Base-by-base conservation (phyloP, 2,113 vertebrate species). In the Garra rufa region DNA sequence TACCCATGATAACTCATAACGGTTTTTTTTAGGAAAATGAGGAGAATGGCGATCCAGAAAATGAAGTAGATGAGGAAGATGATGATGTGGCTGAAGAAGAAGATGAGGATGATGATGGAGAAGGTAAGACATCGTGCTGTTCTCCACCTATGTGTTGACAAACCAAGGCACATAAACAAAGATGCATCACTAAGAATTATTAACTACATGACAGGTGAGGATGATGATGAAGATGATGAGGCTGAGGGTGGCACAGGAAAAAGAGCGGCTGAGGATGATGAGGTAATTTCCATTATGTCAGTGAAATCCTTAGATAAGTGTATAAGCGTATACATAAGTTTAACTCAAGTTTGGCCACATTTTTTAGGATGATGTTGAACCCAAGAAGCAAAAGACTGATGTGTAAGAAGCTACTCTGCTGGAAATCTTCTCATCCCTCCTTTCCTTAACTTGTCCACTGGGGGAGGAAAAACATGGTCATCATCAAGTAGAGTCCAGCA, bases 351-450 rank as follows among this genome's bases (percentile, higher is more conserved):
- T 10, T 75, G 71, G 38, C 48, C 50, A 63, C 38, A 21, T 3
- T 87, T 75, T 95, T 90, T 94, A 98, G 19, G 96, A 97, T 0
- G 95, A 96, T 41, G 95, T 96, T 9, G 95, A 95, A 87, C 93
- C 95, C 88, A 97, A 98, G 95, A 97, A 97, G 93, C 97, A 97
- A 94, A 98, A 97, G 95, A 98, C 94, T 0, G 96, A 97, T 89
- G 95, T 95, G 91, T 96, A 93, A 89, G 90, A 81, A 70, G 55
- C 79, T 88, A 80, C 65, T 89, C 78, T 55, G 84, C 83, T 86
- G 78, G 86, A 48, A 74, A 75, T 76, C 63, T 79, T 63, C 69
- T 83, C 83, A 81, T 74, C 82, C 83, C 82, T 87, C 77, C 84
- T 87, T 83, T 83, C 86, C 75, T 85, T 65, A 79, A 76, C 80